phyloP scores from a whole-genome alignment of 23 tunicate genomes.

The Aplidium turbinatum region DNA sequence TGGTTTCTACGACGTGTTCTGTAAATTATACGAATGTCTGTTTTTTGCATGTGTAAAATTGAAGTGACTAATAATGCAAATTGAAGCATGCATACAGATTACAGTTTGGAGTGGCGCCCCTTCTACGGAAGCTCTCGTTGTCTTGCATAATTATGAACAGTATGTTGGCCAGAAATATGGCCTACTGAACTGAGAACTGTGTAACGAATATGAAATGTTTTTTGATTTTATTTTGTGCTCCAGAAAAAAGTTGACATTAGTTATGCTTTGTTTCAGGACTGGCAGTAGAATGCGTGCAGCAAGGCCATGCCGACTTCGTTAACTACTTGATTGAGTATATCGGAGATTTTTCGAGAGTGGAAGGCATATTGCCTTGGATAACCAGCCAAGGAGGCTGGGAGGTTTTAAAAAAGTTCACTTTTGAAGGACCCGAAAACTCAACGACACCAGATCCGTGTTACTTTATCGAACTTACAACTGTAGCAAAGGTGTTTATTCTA shows the following conservation, averaged over 20 bases:
- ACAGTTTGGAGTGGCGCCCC: too few relatives aligned
- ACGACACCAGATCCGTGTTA: conserved; percentile 30
- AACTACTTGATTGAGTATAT: conserved; percentile 55
- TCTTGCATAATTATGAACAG: too few relatives aligned
- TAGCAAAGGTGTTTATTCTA: conserved; percentile 32
- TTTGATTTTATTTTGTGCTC: too few relatives aligned
- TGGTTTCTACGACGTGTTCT: not conserved
- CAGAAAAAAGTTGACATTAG: too few relatives aligned
- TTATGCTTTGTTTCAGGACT: conserved; percentile 35
- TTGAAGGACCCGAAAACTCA: conserved; percentile 20
- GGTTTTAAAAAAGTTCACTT: conserved; percentile 37
- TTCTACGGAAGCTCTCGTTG: too few relatives aligned
- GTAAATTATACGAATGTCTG: too few relatives aligned
- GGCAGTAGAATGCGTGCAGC: conserved; percentile 80
- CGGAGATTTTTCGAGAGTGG: conserved; percentile 70
- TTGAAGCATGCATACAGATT: too few relatives aligned
- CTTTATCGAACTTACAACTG: conserved; percentile 14
- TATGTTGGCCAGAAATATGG: too few relatives aligned
- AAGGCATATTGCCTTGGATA: conserved; percentile 77
- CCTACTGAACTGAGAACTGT: too few relatives aligned
- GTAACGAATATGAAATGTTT: too few relatives aligned
- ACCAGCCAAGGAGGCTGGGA: conserved; percentile 71
- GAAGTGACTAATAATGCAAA: too few relatives aligned
- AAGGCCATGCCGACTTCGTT: conserved; percentile 84
- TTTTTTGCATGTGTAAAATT: too few relatives aligned